Conservation (phyloP, 2,888 invertebrate genomes). For the Acrobasis consociella region DNA sequence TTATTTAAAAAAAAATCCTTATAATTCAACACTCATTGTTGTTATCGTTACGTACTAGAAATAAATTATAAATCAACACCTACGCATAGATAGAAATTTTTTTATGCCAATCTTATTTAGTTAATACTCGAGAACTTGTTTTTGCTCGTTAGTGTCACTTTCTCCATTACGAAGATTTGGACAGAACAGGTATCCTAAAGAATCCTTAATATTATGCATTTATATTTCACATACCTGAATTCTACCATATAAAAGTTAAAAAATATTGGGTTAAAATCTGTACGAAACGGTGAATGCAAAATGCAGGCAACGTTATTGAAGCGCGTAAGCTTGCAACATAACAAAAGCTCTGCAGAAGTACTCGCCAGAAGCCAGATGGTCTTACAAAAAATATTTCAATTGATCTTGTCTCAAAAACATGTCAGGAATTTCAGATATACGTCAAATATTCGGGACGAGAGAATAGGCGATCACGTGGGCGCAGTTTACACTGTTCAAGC, state of each 20-base stretch:
- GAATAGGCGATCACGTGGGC: constrained; percentile 33
- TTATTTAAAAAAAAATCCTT: too few relatives aligned
- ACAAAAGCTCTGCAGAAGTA: neutral
- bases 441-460: constrained; percentile 33
- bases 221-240: too few relatives aligned
- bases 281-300: too few relatives aligned
- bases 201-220: too few relatives aligned
- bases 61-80: too few relatives aligned
- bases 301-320: neutral
- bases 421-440: constrained; percentile 32
- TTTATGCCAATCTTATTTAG: neutral
- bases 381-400: neutral
- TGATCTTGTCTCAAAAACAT: constrained; percentile 15
- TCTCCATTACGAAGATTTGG: constrained; percentile 2
- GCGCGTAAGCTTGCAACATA: neutral
- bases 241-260: too few relatives aligned
- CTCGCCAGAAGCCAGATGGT: constrained; percentile 1
- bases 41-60: too few relatives aligned
- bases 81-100: neutral
- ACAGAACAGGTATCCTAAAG: constrained; percentile 14
- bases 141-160: constrained; percentile 15
- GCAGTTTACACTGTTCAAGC: constrained; percentile 23
- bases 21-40: too few relatives aligned
- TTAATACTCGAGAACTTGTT: neutral
- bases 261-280: too few relatives aligned